Percentiles rank a stretch among this genome's conserved stretches.
Evolutionary conservation across 2,888 invertebrate species (phyloP).

Genomic region (Cacoxenus indagator): DNA sequence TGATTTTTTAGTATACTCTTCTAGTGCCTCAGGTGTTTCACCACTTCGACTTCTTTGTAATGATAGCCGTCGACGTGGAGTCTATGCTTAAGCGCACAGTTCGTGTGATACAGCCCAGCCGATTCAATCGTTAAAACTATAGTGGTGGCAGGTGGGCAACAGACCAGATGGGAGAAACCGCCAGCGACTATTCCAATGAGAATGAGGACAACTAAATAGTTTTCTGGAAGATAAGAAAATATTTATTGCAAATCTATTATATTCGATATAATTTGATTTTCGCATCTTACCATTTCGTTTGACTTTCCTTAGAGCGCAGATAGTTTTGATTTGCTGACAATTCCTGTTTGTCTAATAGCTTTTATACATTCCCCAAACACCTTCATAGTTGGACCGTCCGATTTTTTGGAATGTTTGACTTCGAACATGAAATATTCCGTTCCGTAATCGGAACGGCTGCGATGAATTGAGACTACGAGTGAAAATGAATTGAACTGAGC

Average conservation of each 20-base stretch:
- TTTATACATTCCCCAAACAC: conserved; percentile 48
- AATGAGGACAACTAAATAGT: conserved; percentile 36
- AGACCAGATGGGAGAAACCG: conserved; percentile 57
- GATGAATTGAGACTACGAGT: too few relatives aligned
- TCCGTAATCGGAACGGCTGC: too few relatives aligned
- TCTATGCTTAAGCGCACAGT: conserved; percentile 53
- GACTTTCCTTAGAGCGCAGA: conserved; percentile 19
- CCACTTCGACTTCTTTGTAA: conserved; percentile 46
- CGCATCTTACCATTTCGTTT: conserved; percentile 51
- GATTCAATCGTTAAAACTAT: too few relatives aligned
- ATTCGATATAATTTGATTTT: background rate
- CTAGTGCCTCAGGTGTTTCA: conserved; percentile 49
- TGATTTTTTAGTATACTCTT: too few relatives aligned
- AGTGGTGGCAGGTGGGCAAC: too few relatives aligned
- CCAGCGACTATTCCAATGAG: conserved; percentile 45
- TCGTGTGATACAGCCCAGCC: too few relatives aligned
- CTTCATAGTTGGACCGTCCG: conserved; percentile 45
- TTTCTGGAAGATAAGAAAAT: too few relatives aligned
- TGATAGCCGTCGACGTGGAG: conserved; percentile 56
- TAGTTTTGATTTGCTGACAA: background rate
- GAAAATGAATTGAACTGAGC: too few relatives aligned
- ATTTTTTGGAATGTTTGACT: conserved; percentile 39
- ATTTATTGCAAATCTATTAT: too few relatives aligned
- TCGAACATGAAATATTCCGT: conserved; percentile 45
- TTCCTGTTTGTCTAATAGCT: background rate